phyloP scores from a whole-genome alignment of 2,113 vertebrate genomes.

The Myocastor coypus region DNA sequence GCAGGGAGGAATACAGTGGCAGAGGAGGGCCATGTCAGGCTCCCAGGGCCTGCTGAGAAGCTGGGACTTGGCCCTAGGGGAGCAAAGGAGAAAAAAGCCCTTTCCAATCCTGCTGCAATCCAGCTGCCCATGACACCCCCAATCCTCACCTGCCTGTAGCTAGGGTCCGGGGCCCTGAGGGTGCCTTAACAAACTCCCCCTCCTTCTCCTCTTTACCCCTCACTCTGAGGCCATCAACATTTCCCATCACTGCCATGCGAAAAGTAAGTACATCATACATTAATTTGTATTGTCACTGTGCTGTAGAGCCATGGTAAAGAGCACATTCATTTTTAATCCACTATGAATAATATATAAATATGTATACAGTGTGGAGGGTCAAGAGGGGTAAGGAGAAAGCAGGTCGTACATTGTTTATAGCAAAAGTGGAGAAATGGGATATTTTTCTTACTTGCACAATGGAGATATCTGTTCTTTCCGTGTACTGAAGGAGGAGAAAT shows the following conservation, averaged over 20 bases:
- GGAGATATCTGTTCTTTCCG: conserved; percentile 84
- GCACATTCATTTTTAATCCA: conserved; percentile 93
- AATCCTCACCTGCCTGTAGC: rapidly evolving
- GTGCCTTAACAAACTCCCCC: background rate
- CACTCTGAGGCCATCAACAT: conserved; percentile 87
- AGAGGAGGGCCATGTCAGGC: background rate
- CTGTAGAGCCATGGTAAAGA: conserved; percentile 89
- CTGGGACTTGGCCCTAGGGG: rapidly evolving
- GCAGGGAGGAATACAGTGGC: rapidly evolving
- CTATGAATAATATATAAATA: conserved; percentile 94
- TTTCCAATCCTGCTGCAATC: rapidly evolving
- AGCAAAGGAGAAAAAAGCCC: background rate
- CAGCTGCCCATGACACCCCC: background rate
- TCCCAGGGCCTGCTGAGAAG: background rate
- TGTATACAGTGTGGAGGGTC: conserved; percentile 89
- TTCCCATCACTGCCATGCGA: conserved; percentile 87
- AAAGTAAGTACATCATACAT: conserved; percentile 92
- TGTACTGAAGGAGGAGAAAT: conserved; percentile 79
- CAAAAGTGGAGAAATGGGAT: conserved; percentile 83
- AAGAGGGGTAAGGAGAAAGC: conserved; percentile 84
- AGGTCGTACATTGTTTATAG: conserved; percentile 87
- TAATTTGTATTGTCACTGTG: conserved; percentile 92
- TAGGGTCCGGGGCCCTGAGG: rapidly evolving
- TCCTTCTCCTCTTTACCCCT: conserved; percentile 62
- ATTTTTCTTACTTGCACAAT: conserved; percentile 86